Evolutionary conservation across 2,113 vertebrate species (phyloP), one percentile per base, ranked within the genome.

Genomic region (Agelaius phoeniceus): DNA sequence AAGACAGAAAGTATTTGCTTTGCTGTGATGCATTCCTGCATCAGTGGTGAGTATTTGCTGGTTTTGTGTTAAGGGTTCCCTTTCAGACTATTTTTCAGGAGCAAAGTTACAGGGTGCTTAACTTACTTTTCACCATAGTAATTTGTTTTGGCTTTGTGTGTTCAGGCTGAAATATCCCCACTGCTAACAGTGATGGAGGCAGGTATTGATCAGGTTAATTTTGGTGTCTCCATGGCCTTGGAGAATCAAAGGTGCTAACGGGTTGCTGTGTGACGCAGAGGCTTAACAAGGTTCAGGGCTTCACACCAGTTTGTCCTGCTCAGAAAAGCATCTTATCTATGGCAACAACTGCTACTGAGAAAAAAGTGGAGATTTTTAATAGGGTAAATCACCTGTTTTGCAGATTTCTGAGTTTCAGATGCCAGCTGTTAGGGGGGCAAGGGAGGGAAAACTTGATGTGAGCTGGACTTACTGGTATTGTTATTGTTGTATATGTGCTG

Each of bases 301-400:
- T 87, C 69, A n/a, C 0, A 2, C 0, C 0, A 21, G 24, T 35
- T 49, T 0, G 1, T 78, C 49, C 69, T 58, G 69, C 61, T 51
- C 39, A 46, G 63, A 58, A 65, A 65, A 90, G 37, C 30, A 5
- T 2, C 3, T 79, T 37, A 51, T 39, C 12, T 67, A 41, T 37
- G 69, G 52, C 69, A 84, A 48, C n/a, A 75, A 55, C 31, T 4
- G 11, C 61, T 43, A 1, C 35, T 41, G 72, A 83, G 71, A 15
- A 18, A 77, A 58, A 68, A n/a, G 2, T 1, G 59, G 30, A 11
- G 19, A 4, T 68, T 86, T 92, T 75, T 27, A 77, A 33, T 28
- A 21, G 26, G 15, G 19, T 21, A 15, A 83, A 83, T 54, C n/a
- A 41, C 12, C 43, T 12, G 11, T 41, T 72, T 23, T 44, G 30